Evolutionary conservation across 2,113 vertebrate species (phyloP), one percentile per base, ranked within the genome.

Genomic region (Sula dactylatra): DNA sequence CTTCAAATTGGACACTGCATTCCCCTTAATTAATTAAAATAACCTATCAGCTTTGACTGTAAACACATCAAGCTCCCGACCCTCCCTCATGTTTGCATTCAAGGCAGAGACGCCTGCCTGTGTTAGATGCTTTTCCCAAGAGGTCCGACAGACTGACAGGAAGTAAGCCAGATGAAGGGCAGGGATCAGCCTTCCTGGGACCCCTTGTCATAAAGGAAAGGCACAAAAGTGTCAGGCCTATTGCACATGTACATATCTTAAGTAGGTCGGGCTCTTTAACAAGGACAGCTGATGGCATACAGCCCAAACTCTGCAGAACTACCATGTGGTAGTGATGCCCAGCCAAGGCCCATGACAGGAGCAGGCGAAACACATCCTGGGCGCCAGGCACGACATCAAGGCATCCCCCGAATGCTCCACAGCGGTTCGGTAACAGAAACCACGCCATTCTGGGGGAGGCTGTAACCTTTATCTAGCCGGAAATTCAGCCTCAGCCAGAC

Each of bases 201-300:
- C 14, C 8, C 9, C 17, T 2, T 11, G 4, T 27, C 32, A 18
- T 9, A 31, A 34, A 32, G 50, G 8, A 36, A 42, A 5, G 0
- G 7, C 86, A 69, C 4, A 19, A 4, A 49, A 74, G n/a, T 7
- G 21, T 16, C 42, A 6, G 13, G 47, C 17, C 65, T 59, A 3
- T 4, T 7, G 32, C 45, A 62, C 31, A 15, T 0, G 2, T 10
- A 44, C 4, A 0, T 14, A 21, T 15, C 29, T 42, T 17, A 85
- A 71, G 50, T 15, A 61, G 83, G 66, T 36, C 74, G 44, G 34
- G 61, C 11, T 45, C 25, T 71, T 52, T 12, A 70, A 49, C 29
- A 40, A 34, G 73, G 38, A 15, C 24, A 71, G 81, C 21, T 42
- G 34, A 58, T 3, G 38, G 47, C 81, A 58, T 1, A 21, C 24